Evolutionary conservation across 2,888 invertebrate genomes (phyloP).

Genomic region (Camptogramma bilineatum): DNA sequence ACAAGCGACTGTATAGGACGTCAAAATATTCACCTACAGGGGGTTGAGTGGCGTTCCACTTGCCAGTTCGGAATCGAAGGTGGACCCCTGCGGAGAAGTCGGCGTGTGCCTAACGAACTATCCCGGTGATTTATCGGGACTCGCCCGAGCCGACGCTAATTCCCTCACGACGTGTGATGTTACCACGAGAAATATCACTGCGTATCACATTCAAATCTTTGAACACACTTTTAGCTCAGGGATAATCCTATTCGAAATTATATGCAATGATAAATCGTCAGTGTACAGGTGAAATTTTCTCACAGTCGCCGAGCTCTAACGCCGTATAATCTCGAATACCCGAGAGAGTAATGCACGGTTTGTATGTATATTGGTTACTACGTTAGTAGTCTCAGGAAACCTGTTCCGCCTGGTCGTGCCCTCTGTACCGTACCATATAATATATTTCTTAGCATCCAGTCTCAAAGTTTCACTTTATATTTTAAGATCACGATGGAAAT

Average conservation of each 20-base stretch:
- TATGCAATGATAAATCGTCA: constrained; percentile 59
- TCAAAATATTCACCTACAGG: constrained; percentile 81
- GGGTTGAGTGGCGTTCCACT: constrained; percentile 76
- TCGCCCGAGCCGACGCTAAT: constrained; percentile 73
- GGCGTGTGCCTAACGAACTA: constrained; percentile 81
- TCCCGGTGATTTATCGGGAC: constrained; percentile 74
- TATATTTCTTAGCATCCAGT: constrained; percentile 63
- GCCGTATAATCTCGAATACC: constrained; percentile 73
- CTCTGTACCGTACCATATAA: constrained; percentile 74
- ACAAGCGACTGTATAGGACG: constrained; percentile 69
- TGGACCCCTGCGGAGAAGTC: constrained; percentile 75
- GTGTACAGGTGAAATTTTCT: constrained; percentile 79
- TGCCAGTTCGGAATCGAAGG: constrained; percentile 76
- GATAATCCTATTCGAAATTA: constrained; percentile 49
- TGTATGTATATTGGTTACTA: constrained; percentile 82
- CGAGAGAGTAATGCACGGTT: constrained; percentile 73
- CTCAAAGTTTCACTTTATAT: constrained; percentile 77
- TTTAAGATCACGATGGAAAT: constrained; percentile 62
- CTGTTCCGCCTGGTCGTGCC: constrained; percentile 76
- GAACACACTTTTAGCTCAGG: constrained; percentile 44
- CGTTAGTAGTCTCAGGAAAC: constrained; percentile 79
- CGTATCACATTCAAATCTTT: constrained; percentile 56
- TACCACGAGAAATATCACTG: constrained; percentile 66
- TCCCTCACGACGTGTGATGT: constrained; percentile 78
- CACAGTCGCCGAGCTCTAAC: constrained; percentile 68